Evolutionary conservation across 2,113 vertebrate genomes (phyloP).

Genomic region (Alethe diademata): DNA sequence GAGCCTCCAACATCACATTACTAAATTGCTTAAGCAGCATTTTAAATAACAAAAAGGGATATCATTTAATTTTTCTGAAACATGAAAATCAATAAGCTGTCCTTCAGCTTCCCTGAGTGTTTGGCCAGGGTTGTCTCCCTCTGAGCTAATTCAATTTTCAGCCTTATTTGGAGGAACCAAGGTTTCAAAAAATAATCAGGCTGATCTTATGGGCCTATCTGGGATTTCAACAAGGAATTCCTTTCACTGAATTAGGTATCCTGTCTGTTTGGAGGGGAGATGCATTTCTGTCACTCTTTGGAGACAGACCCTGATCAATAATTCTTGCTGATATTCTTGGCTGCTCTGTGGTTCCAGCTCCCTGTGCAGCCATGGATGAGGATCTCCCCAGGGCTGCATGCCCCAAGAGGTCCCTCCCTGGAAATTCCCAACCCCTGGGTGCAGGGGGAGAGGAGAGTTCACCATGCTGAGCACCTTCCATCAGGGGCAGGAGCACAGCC

Average conservation of each 20-base stretch:
- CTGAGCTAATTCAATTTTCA: conserved; percentile 68
- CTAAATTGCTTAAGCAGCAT: conserved; percentile 73
- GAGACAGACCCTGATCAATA: conserved; percentile 78
- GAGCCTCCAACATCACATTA: conserved; percentile 64
- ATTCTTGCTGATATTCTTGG: conserved; percentile 64
- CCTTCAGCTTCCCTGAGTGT: conserved; percentile 70
- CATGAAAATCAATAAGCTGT: conserved; percentile 77
- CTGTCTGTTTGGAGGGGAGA: conserved; percentile 67
- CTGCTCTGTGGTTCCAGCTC: conserved; percentile 48
- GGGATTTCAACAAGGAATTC: conserved; percentile 57
- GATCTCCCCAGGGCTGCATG: not conserved
- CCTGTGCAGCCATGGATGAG: conserved; percentile 29
- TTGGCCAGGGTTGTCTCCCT: conserved; percentile 22
- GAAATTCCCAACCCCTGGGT: not conserved
- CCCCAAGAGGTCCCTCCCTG: not conserved
- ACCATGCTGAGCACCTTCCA: not conserved
- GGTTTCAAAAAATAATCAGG: conserved; percentile 64
- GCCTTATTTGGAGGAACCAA: not conserved
- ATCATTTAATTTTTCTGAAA: conserved; percentile 78
- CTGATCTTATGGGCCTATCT: conserved; percentile 43
- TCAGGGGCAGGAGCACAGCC: too few species aligned
- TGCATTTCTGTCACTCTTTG: conserved; percentile 73
- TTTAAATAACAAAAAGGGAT: conserved; percentile 77
- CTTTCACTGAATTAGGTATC: conserved; percentile 74
- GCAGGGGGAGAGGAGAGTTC: not conserved